These are phyloP conservation scores for Callinectes sapidus DNA, from an alignment of 2,888 invertebrate genomes.

Conservation along the genomic window DNA sequence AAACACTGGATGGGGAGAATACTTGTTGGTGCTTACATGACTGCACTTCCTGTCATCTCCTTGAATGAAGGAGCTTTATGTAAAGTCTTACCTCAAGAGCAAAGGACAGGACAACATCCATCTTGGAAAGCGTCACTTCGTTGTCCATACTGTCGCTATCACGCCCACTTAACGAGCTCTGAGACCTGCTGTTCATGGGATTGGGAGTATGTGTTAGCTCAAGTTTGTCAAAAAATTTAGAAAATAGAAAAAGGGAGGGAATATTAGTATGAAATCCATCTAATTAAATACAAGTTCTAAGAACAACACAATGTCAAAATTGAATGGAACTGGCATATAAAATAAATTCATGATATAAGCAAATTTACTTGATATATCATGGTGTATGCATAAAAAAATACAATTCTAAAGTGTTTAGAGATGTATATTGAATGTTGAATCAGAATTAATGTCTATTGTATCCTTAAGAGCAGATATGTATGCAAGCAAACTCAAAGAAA, in stretches of 20 bases:
- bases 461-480: not conserved
- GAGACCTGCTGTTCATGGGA: slow-evolving; percentile 81
- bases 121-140: slow-evolving; percentile 93
- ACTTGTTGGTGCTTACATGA: not conserved
- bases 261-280: slow-evolving; percentile 6
- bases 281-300: not conserved
- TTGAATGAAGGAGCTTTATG: not conserved
- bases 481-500: not conserved
- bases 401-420: not conserved
- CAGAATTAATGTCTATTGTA: not conserved
- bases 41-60: not conserved
- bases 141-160: slow-evolving; percentile 96
- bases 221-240: not conserved
- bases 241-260: slow-evolving; percentile 2
- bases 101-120: slow-evolving; percentile 98
- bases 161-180: slow-evolving; percentile 93
- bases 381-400: not conserved
- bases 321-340: not conserved
- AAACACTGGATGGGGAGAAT: not conserved
- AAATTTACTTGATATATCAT: not conserved
- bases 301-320: not conserved
- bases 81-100: slow-evolving; percentile 89
- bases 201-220: slow-evolving; percentile 55
- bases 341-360: not conserved
- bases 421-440: not conserved